A percentile compares a stretch with the other conserved stretches of the same genome.
phyloP scores from a whole-genome alignment of 1,140 invertebrate species.

The Trinorchestia longiramus region DNA sequence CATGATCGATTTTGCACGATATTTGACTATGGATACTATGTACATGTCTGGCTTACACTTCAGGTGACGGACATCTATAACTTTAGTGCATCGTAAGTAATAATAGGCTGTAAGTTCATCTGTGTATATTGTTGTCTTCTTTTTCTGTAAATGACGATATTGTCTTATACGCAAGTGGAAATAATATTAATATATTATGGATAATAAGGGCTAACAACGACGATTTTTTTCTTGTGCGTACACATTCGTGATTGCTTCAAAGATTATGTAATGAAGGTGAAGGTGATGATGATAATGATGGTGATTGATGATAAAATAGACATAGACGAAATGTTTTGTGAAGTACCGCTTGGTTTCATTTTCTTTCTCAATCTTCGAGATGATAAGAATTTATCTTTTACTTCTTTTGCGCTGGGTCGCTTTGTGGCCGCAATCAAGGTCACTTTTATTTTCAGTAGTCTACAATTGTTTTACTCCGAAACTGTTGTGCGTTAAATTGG shows the following conservation, averaged over 20 bases:
- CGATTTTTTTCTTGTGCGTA: conserved; percentile 11
- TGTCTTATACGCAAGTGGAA: conserved; percentile 51
- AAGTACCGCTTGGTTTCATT: not conserved
- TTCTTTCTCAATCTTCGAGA: not conserved
- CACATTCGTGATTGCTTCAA: conserved; percentile 1
- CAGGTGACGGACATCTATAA: not conserved
- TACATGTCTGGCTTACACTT: not conserved
- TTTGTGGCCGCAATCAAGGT: not conserved
- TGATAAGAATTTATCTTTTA: not conserved
- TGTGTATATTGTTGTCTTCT: conserved; percentile 54
- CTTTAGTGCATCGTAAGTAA: conserved; percentile 13
- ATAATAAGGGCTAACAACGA: conserved; percentile 40
- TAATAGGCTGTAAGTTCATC: conserved; percentile 47
- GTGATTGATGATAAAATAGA: conserved; percentile 20
- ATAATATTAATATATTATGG: conserved; percentile 32
- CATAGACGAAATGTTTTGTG: not conserved
- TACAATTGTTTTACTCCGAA: not conserved
- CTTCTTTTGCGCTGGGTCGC: not conserved
- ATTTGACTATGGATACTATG: not conserved
- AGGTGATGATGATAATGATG: conserved; percentile 8
- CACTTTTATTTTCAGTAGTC: not conserved
- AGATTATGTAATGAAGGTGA: not conserved
- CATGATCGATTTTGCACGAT: not conserved
- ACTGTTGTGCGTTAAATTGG: not conserved
- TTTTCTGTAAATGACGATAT: conserved; percentile 51